These are phyloP conservation scores for Lordiphosa stackelbergi DNA, from an alignment of 1,140 invertebrate species.

Conservation along the genomic window DNA sequence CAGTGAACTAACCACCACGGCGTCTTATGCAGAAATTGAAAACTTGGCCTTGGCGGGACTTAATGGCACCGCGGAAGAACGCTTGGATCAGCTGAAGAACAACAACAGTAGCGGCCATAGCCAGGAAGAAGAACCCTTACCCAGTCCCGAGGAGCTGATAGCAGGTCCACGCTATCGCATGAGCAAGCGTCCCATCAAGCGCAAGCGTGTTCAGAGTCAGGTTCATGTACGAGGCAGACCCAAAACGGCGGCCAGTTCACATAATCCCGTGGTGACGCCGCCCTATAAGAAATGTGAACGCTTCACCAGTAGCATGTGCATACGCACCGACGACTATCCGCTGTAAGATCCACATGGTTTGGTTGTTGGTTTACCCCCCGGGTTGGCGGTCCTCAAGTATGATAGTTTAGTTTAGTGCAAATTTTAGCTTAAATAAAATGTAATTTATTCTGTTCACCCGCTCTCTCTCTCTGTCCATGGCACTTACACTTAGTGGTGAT, in stretches of 20 bases:
- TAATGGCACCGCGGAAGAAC: slow-evolving; percentile 61
- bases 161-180: slow-evolving; percentile 65
- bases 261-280: slow-evolving; percentile 40
- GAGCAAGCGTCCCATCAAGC: slow-evolving; percentile 48
- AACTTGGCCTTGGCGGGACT: slow-evolving; percentile 66
- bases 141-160: slow-evolving; percentile 69
- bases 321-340: slow-evolving; percentile 86
- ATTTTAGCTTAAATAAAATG: slow-evolving; percentile 46
- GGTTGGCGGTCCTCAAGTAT: slow-evolving; percentile 25
- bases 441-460: slow-evolving; percentile 52
- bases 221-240: slow-evolving; percentile 33
- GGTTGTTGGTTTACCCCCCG: slow-evolving; percentile 16
- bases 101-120: slow-evolving; percentile 29
- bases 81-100: slow-evolving; percentile 29
- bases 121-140: slow-evolving; percentile 50
- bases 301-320: slow-evolving; percentile 86
- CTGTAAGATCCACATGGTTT: slow-evolving; percentile 80
- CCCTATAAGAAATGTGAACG: slow-evolving; percentile 81
- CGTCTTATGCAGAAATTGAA: slow-evolving; percentile 58
- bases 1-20: slow-evolving; percentile 21
- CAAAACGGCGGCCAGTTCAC: slow-evolving; percentile 51
- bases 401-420: slow-evolving; percentile 39
- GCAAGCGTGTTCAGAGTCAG: slow-evolving; percentile 44
- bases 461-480: slow-evolving; percentile 23
- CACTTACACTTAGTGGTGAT: slow-evolving; percentile 35